These are phyloP conservation scores for Molossus alvarezi DNA, from an alignment of 2,797 vertebrate species.

Conservation along the genomic window DNA sequence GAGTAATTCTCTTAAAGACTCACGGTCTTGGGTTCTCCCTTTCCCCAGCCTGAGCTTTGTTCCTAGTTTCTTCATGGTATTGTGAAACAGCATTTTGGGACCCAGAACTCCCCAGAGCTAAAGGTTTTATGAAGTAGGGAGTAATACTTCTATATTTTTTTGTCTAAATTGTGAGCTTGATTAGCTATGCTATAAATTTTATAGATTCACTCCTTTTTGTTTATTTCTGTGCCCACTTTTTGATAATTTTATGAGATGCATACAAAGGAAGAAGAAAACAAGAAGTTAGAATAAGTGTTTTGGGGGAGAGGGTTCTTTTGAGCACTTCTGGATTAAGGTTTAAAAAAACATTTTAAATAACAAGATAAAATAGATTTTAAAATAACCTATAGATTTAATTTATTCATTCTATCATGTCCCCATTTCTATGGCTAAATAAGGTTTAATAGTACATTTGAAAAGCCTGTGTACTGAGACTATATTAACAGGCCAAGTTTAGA, in stretches of 20 bases:
- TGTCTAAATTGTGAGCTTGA: constrained; percentile 24
- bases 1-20: constrained; percentile 51
- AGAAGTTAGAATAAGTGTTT: neutral
- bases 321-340: constrained; percentile 26
- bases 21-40: neutral
- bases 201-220: neutral
- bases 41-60: neutral
- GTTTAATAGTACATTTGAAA: neutral
- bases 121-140: neutral
- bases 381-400: constrained; percentile 46
- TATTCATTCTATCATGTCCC: neutral
- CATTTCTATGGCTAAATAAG: constrained; percentile 29
- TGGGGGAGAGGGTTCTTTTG: neutral
- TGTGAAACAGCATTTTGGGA: neutral
- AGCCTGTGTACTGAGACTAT: neutral
- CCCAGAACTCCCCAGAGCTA: neutral
- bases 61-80: neutral
- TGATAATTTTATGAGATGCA: neutral
- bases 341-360: constrained; percentile 69
- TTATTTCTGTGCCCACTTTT: neutral
- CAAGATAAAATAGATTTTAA: constrained; percentile 49
- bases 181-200: neutral
- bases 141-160: neutral
- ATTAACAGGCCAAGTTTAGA: neutral
- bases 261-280: constrained; percentile 31